These are phyloP conservation scores for Xiphorhynchus elegans DNA, from an alignment of 2,113 vertebrate species.

Conservation along the genomic window DNA sequence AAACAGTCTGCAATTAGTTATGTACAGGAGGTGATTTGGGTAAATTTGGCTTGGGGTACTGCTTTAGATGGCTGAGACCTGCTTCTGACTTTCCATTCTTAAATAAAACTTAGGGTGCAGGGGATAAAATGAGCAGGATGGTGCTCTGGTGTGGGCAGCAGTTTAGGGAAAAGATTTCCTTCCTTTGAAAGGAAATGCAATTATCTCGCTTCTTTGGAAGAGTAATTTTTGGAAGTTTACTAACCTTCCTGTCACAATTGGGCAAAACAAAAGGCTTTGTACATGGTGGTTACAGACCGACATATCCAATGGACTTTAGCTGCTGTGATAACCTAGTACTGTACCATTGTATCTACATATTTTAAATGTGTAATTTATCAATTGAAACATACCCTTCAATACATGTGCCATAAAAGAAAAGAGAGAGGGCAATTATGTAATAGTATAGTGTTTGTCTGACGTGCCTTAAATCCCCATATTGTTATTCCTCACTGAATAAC, in stretches of 20 bases:
- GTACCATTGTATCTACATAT: constrained; percentile 69
- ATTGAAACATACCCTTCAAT: constrained; percentile 71
- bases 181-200: constrained; percentile 20
- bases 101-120: background rate
- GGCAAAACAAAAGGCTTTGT: constrained; percentile 24
- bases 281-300: background rate
- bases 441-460: constrained; percentile 74
- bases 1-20: constrained; percentile 12
- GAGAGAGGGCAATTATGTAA: constrained; percentile 75
- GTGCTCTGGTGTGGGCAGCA: constrained; percentile 7
- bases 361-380: constrained; percentile 77
- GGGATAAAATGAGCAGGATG: background rate
- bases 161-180: constrained; percentile 25
- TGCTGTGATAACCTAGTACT: constrained; percentile 39
- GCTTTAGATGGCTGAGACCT: constrained; percentile 15
- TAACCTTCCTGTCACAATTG: constrained; percentile 52
- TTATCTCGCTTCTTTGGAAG: constrained; percentile 38
- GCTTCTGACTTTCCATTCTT: constrained; percentile 2
- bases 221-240: constrained; percentile 56
- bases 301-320: constrained; percentile 35
- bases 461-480: constrained; percentile 74
- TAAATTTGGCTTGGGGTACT: constrained; percentile 3
- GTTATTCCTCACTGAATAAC: constrained; percentile 71
- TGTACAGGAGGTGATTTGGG: background rate
- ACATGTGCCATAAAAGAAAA: constrained; percentile 73